Conservation (phyloP, 2,888 invertebrate species). For the Callimorpha dominula region DNA sequence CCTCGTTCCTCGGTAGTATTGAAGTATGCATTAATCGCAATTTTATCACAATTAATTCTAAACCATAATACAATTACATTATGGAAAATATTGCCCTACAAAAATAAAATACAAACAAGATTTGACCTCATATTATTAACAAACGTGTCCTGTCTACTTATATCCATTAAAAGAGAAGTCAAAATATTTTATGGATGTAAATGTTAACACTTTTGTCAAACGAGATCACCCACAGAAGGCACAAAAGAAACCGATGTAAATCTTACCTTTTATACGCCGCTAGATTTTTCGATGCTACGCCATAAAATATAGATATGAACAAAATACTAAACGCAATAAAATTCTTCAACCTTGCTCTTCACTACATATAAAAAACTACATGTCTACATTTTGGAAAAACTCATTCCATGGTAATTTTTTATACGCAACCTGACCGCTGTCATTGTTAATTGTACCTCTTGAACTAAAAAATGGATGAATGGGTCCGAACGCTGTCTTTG, state of each 20-base stretch:
- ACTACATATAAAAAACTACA: conserved; percentile 61
- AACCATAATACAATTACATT: not conserved
- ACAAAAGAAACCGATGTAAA: conserved; percentile 81
- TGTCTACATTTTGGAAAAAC: conserved; percentile 69
- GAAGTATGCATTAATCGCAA: too few relatives aligned
- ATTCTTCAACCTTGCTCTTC: conserved; percentile 64
- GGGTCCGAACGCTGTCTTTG: conserved; percentile 66
- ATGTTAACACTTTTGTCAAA: conserved; percentile 85
- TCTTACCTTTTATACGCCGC: conserved; percentile 75
- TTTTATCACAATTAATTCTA: too few relatives aligned
- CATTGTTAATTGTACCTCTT: conserved; percentile 78
- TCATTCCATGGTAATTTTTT: conserved; percentile 69
- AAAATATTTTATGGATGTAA: conserved; percentile 84
- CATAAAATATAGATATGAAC: conserved; percentile 83
- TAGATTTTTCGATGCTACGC: conserved; percentile 64
- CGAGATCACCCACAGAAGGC: conserved; percentile 75
- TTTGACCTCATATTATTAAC: conserved; percentile 41
- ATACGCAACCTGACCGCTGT: conserved; percentile 80
- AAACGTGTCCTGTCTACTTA: conserved; percentile 64
- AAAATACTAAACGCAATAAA: conserved; percentile 79
- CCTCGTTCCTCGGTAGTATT: too few relatives aligned
- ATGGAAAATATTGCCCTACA: not conserved
- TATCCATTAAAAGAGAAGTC: conserved; percentile 78
- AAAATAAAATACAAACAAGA: conserved; percentile 37
- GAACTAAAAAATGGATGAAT: conserved; percentile 81